These are phyloP conservation scores for Andrena flavipes DNA, from an alignment of 2,888 invertebrate genomes.

Conservation along the genomic window DNA sequence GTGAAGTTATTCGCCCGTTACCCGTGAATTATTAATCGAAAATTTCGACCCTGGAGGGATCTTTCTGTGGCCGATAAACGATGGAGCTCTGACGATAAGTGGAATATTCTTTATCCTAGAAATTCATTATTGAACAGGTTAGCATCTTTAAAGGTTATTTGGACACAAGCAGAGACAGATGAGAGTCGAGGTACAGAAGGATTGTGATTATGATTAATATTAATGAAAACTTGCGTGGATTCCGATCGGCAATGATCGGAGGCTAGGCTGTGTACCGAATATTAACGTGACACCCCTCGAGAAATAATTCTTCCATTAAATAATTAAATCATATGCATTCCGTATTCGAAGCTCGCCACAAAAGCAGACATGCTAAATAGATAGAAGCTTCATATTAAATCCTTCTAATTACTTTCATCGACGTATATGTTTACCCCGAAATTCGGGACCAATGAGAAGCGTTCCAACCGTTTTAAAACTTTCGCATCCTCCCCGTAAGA, in stretches of 20 bases:
- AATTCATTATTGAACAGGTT: neutral
- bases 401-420: neutral
- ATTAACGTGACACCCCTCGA: conserved; percentile 25
- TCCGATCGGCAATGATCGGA: conserved; percentile 13
- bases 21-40: conserved; percentile 19
- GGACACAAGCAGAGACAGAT: neutral
- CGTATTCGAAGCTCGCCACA: too few relatives aligned
- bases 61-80: neutral
- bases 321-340: too few relatives aligned
- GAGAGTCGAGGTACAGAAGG: conserved; percentile 5
- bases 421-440: neutral
- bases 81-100: neutral
- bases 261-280: conserved; percentile 20
- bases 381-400: too few relatives aligned
- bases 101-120: neutral
- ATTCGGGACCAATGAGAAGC: neutral
- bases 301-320: conserved; percentile 9
- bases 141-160: too few relatives aligned
- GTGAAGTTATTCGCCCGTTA: conserved; percentile 6
- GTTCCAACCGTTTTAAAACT: neutral
- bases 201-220: conserved; percentile 38
- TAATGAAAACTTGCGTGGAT: conserved; percentile 34
- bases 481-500: neutral
- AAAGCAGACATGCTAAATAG: neutral
- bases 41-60: neutral